Percentiles rank a stretch among this genome's conserved stretches.
Conservation (phyloP, 37 sponge, comb jelly and placozoan genomes). For the Crambe crambe region DNA sequence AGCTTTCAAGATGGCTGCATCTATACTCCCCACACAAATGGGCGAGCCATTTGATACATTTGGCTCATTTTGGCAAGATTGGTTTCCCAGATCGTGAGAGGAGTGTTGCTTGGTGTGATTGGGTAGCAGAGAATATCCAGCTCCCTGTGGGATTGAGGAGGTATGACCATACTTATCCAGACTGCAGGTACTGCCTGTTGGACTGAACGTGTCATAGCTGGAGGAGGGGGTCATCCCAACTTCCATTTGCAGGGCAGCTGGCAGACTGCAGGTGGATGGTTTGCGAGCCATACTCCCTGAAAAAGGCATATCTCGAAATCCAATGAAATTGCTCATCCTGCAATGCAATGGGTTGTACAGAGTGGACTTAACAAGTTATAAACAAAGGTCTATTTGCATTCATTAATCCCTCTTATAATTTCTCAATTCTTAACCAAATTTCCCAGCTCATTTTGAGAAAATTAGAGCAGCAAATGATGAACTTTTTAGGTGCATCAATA, state of each 20-base stretch:
- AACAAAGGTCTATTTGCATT: no score
- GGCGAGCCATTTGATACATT: background rate
- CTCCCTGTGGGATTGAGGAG: background rate
- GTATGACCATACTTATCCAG: slow-evolving; percentile 19
- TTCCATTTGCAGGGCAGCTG: slow-evolving; percentile 52
- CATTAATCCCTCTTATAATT: background rate
- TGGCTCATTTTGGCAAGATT: background rate
- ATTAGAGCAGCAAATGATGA: no score
- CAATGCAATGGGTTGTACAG: background rate
- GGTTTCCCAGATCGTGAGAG: background rate
- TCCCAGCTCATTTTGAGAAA: no score
- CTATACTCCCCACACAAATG: background rate
- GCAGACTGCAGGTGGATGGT: slow-evolving; percentile 78
- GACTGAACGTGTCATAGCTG: slow-evolving; percentile 45
- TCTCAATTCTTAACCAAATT: no score
- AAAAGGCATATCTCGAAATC: slow-evolving; percentile 46
- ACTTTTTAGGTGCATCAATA: no score
- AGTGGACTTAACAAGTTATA: no score
- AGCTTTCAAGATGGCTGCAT: slow-evolving; percentile 18
- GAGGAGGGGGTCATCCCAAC: slow-evolving; percentile 19
- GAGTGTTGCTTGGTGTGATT: background rate
- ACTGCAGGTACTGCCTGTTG: slow-evolving; percentile 42
- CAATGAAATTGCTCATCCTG: slow-evolving; percentile 27
- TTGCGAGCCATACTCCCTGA: slow-evolving; percentile 29
- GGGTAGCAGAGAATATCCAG: background rate